Conservation (phyloP, 2,888 invertebrate species). For the Aporophyla nigra region DNA sequence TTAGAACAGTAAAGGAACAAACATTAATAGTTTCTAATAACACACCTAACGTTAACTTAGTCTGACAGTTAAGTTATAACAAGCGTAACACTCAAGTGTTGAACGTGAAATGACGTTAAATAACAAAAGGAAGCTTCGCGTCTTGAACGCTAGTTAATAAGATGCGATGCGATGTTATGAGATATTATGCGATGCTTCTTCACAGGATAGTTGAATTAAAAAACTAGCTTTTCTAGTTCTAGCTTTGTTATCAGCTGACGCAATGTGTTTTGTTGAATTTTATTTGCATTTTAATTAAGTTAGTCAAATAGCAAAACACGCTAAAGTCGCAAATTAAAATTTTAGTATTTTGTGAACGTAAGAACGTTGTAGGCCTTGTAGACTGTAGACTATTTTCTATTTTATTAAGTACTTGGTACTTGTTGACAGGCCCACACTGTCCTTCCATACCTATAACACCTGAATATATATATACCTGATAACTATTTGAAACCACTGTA, state of each 20-base stretch:
- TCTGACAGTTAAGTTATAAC: conserved; percentile 9
- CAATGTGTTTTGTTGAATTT: no score
- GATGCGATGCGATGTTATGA: background rate
- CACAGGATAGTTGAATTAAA: conserved; percentile 1
- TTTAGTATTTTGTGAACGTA: no score
- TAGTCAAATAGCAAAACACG: no score
- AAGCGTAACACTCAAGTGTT: conserved; percentile 3
- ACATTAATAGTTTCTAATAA: conserved; percentile 5
- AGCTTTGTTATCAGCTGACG: background rate
- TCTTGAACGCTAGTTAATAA: conserved; percentile 27
- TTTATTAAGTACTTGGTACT: no score
- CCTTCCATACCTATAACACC: no score
- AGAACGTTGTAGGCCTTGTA: no score
- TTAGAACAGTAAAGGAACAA: background rate
- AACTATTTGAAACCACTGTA: no score
- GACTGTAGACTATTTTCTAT: no score
- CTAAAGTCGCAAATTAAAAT: no score
- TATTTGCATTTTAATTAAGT: no score
- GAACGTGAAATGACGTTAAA: conserved; percentile 25
- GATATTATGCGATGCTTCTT: conserved; percentile 2
- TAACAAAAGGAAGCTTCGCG: conserved; percentile 14
- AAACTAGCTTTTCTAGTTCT: background rate
- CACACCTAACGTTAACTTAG: background rate
- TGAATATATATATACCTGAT: no score
- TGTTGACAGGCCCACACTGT: no score